Evolutionary conservation across 2,888 invertebrate species (phyloP), one percentile per base, ranked within the genome.

Genomic region (Nephrotoma appendiculata): DNA sequence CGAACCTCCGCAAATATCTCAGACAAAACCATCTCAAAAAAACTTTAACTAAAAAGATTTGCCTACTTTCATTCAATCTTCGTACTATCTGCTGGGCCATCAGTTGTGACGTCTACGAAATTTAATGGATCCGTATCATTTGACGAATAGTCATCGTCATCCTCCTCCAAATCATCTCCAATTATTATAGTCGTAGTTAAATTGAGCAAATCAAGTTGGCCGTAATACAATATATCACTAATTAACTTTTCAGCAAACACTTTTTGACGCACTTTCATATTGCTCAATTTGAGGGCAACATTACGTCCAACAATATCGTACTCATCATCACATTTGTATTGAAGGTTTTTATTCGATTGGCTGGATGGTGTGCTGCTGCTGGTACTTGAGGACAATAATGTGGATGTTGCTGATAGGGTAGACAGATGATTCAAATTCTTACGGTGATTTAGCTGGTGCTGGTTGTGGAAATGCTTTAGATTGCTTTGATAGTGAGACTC

Each of bases 171-270:
- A 84, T 84, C 84, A 84, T 84, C 43, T 6, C 84, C 84, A 84
- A 84, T 84, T 42, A 84, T 84, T 43, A 91, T 91, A 87, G 90
- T 89, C 31, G 91, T 91, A 41, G 89, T 90, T 42, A 91, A 90
- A 87, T 91, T 91, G 88, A 91, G 89, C 88, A 91, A 91, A 87
- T 90, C 91, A 87, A 91, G 90, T 87, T 91, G 91, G 0, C 91
- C 91, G 87, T 89, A 91, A 88, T 90, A 91, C 87, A 91, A 89
- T 87, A 91, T 91, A 89, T 91, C 91, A 87, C 91, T 90, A 87
- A 91, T 91, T 15, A 91, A 89, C 87, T 91, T 91, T 88, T 91
- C 91, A 87, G 91, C 91, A 85, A 91, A 91, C 87, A 91, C 91
- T 87, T 91, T 89, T 88, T 91, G 91, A 43, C 91, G 91, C 12